Evolutionary conservation across 2,113 vertebrate genomes (phyloP).

Genomic region (Morone chrysops): DNA sequence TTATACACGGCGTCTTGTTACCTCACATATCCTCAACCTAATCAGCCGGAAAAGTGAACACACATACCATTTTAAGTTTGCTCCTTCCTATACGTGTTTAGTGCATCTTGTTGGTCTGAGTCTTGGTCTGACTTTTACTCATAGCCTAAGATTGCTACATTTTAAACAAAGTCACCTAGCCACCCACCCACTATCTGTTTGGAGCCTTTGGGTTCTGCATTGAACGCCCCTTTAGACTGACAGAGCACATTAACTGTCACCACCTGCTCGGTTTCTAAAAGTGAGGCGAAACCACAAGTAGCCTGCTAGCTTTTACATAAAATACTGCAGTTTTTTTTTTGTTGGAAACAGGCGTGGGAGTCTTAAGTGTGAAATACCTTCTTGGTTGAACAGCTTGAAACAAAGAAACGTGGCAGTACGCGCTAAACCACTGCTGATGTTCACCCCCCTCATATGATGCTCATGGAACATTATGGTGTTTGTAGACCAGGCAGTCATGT

Average conservation of each 20-base stretch:
- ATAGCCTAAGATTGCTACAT: not conserved
- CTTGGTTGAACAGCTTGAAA: not conserved
- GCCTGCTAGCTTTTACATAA: not conserved
- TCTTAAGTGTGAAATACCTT: not conserved
- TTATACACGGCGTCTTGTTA: not conserved
- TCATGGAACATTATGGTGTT: not conserved
- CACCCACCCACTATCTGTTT: not conserved
- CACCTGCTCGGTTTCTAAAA: not conserved
- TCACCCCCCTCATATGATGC: not conserved
- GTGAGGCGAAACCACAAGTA: too few species aligned
- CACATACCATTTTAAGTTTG: not conserved
- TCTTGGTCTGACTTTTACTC: not conserved
- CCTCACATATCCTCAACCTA: not conserved
- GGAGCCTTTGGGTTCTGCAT: not conserved
- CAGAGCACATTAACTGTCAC: not conserved
- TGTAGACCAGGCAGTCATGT: slow-evolving; percentile 21
- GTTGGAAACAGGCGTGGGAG: not conserved
- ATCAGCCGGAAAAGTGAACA: slow-evolving; percentile 25
- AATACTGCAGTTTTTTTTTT: too few species aligned
- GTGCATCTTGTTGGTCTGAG: not conserved
- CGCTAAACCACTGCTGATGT: not conserved
- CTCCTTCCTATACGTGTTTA: not conserved
- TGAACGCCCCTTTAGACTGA: not conserved
- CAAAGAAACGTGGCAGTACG: not conserved
- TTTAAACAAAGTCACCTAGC: not conserved